Conservation (phyloP, 2,113 vertebrate genomes). For the Chaenocephalus aceratus region DNA sequence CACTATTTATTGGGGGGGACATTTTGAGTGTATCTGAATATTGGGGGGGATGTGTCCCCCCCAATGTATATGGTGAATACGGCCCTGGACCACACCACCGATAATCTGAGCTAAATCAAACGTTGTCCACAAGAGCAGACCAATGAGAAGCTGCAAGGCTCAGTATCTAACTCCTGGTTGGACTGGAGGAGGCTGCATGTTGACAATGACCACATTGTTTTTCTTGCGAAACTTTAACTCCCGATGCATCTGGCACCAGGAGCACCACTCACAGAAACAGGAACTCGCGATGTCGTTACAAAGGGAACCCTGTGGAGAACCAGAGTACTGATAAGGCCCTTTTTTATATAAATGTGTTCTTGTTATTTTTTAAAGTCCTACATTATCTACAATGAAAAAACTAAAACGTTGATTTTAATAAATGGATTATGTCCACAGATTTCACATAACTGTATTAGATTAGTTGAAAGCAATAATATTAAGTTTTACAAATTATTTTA, state of each 20-base stretch:
- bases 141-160: not conserved
- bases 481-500: too few relatives aligned
- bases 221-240: constrained; percentile 49
- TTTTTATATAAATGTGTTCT: not conserved
- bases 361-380: not conserved
- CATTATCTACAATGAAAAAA: too few relatives aligned
- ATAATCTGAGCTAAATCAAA: not conserved
- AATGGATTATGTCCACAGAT: too few relatives aligned
- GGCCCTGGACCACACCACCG: not conserved
- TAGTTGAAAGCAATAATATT: too few relatives aligned
- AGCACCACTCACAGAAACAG: constrained; percentile 61
- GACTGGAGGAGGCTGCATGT: constrained; percentile 30
- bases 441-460: too few relatives aligned
- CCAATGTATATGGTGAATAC: too few relatives aligned
- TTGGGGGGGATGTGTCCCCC: too few relatives aligned
- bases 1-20: too few relatives aligned
- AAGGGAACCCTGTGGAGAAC: constrained; percentile 46
- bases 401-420: too few relatives aligned
- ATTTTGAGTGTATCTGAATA: too few relatives aligned
- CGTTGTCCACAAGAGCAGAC: not conserved
- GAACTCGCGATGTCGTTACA: constrained; percentile 41
- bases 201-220: not conserved
- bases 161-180: not conserved
- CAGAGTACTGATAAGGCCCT: not conserved
- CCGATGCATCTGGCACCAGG: constrained; percentile 68